A percentile compares a stretch with the other conserved stretches of the same genome.
Evolutionary conservation across 1,140 invertebrate genomes (phyloP).

Genomic region (Eciton burchellii): DNA sequence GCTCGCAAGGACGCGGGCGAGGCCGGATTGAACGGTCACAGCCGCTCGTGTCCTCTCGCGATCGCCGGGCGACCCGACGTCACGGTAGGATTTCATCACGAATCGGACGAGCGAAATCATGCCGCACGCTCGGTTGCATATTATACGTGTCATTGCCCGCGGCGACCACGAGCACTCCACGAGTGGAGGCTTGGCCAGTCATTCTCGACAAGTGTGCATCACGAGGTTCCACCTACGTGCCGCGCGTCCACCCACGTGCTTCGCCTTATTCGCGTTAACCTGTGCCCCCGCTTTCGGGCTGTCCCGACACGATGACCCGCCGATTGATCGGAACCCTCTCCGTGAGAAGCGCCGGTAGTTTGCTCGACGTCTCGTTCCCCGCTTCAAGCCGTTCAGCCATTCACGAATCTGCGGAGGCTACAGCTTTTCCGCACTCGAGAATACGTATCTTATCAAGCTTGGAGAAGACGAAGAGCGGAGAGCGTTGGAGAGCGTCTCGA

Average conservation of each 20-base stretch:
- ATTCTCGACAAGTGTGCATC: conserved; percentile 82
- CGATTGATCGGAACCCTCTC: conserved; percentile 68
- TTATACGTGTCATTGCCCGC: conserved; percentile 78
- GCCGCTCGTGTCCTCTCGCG: conserved; percentile 46
- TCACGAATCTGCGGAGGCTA: too few relatives aligned
- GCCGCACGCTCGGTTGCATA: conserved; percentile 65
- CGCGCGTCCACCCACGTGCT: conserved; percentile 71
- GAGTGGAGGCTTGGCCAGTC: conserved; percentile 78
- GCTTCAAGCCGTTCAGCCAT: too few relatives aligned
- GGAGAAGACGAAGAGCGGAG: too few relatives aligned
- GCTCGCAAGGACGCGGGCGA: background rate
- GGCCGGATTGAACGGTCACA: conserved; percentile 24
- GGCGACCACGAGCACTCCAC: conserved; percentile 77
- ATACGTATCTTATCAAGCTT: too few relatives aligned
- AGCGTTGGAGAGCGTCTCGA: too few relatives aligned
- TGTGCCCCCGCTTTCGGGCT: conserved; percentile 63
- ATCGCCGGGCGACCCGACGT: conserved; percentile 39
- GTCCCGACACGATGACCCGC: conserved; percentile 44
- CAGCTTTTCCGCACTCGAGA: too few relatives aligned
- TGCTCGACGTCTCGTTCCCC: background rate
- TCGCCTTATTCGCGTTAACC: conserved; percentile 65
- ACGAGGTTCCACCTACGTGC: conserved; percentile 72
- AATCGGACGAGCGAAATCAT: conserved; percentile 57
- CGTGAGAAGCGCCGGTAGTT: conserved; percentile 14
- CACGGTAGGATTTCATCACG: conserved; percentile 43